Evolutionary conservation across 2,113 vertebrate species (phyloP).

Genomic region (Formicarius rufipectus): DNA sequence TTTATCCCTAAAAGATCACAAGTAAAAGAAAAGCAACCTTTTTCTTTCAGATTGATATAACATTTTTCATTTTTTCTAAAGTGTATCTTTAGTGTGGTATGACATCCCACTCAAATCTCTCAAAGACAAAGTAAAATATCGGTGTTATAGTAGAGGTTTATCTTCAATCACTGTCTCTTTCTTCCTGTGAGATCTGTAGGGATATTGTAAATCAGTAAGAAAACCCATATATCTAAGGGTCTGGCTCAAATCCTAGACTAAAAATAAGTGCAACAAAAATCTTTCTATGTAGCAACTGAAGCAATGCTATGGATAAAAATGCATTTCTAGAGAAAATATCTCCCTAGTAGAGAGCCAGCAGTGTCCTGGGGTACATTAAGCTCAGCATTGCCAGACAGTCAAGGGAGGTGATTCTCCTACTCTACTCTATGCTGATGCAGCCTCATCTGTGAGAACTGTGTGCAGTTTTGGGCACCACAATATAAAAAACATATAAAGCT

Average conservation of each 20-base stretch:
- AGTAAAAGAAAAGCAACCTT: neutral
- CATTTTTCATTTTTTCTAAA: neutral
- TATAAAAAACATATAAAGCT: neutral
- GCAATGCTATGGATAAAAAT: neutral
- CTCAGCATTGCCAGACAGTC: neutral
- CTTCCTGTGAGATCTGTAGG: neutral
- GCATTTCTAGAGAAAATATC: neutral
- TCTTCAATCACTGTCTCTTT: conserved; percentile 12
- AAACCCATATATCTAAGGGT: neutral
- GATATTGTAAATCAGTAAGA: neutral
- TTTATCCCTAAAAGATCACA: neutral
- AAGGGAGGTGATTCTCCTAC: neutral
- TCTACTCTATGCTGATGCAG: neutral
- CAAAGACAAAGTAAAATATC: neutral
- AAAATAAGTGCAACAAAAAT: neutral
- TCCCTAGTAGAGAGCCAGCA: neutral
- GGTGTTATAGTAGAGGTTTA: neutral
- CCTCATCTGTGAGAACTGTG: too few relatives aligned
- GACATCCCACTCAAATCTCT: neutral
- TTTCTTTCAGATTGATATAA: neutral
- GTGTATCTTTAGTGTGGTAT: neutral
- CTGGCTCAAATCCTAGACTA: neutral
- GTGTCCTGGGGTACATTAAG: neutral
- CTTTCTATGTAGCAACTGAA: neutral
- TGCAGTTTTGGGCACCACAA: neutral